phyloP scores from a whole-genome alignment of 2,113 vertebrate genomes.

The Verasper variegatus region DNA sequence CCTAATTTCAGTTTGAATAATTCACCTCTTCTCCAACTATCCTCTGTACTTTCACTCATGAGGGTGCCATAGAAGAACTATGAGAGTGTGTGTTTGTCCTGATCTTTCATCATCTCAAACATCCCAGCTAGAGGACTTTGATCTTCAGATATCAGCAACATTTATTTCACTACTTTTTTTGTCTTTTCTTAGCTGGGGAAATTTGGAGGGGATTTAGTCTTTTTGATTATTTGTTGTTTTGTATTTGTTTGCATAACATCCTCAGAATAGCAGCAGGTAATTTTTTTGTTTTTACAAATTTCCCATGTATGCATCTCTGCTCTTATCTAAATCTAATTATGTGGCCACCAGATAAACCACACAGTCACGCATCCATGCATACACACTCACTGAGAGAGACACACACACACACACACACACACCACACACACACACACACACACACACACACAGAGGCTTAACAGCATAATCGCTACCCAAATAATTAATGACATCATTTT shows the following conservation, averaged over 20 bases:
- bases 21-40: too few species aligned
- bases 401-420: conserved; percentile 4
- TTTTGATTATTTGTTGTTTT: not conserved
- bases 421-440: conserved; percentile 14
- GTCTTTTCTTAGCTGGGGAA: not conserved
- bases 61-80: not conserved
- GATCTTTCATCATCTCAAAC: not conserved
- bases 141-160: not conserved
- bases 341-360: conserved; percentile 43
- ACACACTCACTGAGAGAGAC: conserved; percentile 13
- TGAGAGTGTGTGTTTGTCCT: not conserved
- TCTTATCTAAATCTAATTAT: conserved; percentile 56
- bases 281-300: conserved; percentile 23
- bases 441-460: conserved; percentile 42
- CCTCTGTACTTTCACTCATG: not conserved
- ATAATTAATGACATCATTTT: conserved; percentile 77
- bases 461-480: conserved; percentile 71
- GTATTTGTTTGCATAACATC: conserved; percentile 5
- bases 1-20: not conserved
- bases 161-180: not conserved
- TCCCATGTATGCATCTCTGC: conserved; percentile 22
- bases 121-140: conserved; percentile 1
- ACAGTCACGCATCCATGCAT: conserved; percentile 3
- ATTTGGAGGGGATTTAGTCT: not conserved
- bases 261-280: too few species aligned